Evolutionary conservation across 2,888 invertebrate species (phyloP).

Genomic region (Drepanosiphum platanoidis): DNA sequence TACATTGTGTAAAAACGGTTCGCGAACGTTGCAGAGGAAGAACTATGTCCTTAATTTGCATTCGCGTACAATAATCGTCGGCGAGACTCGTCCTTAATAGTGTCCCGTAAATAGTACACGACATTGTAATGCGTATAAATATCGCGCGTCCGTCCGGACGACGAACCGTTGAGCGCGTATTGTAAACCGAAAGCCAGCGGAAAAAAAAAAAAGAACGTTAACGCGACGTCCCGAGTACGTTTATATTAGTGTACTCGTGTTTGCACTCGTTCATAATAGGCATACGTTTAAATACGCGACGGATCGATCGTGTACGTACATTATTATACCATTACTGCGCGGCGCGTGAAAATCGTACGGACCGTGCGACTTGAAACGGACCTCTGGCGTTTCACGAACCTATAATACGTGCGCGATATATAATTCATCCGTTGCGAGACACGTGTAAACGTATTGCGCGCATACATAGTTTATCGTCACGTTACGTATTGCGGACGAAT

Average conservation of each 20-base stretch:
- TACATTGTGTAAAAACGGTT: constrained; percentile 24
- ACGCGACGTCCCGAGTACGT: too few species aligned
- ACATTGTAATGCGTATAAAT: not conserved
- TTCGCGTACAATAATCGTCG: not conserved
- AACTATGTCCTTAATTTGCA: not conserved
- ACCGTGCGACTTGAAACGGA: not conserved
- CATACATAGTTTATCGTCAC: not conserved
- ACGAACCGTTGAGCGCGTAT: not conserved
- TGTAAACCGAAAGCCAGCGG: not conserved
- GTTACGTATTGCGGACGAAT: not conserved
- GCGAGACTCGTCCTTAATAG: too few species aligned
- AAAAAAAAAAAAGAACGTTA: too few species aligned
- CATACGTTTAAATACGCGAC: too few species aligned
- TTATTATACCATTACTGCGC: too few species aligned
- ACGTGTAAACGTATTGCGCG: not conserved
- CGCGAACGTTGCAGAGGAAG: not conserved
- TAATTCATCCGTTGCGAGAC: not conserved
- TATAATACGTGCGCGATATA: not conserved
- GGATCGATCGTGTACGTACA: not conserved
- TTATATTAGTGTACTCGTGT: not conserved
- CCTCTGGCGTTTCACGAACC: not conserved
- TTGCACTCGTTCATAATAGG: too few species aligned
- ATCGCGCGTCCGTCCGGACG: not conserved
- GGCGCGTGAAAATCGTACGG: too few species aligned
- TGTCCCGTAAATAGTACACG: not conserved